These are phyloP conservation scores for Gymnoscopelus braueri DNA, from an alignment of 2,797 vertebrate species.

Conservation along the genomic window DNA sequence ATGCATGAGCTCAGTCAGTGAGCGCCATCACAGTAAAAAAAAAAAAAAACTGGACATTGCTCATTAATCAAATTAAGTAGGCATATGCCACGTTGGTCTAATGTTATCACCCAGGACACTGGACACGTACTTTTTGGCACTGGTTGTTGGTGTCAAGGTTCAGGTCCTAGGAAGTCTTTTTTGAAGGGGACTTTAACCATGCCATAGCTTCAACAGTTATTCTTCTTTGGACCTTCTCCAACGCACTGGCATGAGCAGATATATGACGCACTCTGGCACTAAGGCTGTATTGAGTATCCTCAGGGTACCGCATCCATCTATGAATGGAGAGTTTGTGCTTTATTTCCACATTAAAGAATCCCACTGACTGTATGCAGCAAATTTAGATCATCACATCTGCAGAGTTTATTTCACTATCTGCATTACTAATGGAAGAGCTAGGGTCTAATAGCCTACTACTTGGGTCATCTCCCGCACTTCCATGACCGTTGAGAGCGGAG, in stretches of 20 bases:
- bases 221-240: constrained; percentile 20
- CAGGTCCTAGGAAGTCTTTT: constrained; percentile 57
- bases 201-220: constrained; percentile 60
- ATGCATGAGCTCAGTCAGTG: no score
- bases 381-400: not conserved
- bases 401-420: constrained; percentile 4
- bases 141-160: constrained; percentile 37
- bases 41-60: not conserved
- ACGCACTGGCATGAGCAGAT: constrained; percentile 40
- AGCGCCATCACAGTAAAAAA: no score
- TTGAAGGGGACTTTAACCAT: constrained; percentile 58
- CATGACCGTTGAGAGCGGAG: no score
- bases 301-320: constrained; percentile 22
- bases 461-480: not conserved
- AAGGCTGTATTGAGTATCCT: constrained; percentile 41
- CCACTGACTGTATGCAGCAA: not conserved
- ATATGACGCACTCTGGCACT: constrained; percentile 50
- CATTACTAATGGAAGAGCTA: not conserved
- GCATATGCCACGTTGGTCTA: constrained; percentile 9
- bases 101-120: constrained; percentile 28
- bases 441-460: not conserved
- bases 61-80: constrained; percentile 12
- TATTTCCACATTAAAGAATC: constrained; percentile 13
- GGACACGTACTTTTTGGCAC: constrained; percentile 32
- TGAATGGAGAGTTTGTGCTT: constrained; percentile 4